phyloP scores from a whole-genome alignment of 2,113 vertebrate species.

The Callaeas wilsoni region DNA sequence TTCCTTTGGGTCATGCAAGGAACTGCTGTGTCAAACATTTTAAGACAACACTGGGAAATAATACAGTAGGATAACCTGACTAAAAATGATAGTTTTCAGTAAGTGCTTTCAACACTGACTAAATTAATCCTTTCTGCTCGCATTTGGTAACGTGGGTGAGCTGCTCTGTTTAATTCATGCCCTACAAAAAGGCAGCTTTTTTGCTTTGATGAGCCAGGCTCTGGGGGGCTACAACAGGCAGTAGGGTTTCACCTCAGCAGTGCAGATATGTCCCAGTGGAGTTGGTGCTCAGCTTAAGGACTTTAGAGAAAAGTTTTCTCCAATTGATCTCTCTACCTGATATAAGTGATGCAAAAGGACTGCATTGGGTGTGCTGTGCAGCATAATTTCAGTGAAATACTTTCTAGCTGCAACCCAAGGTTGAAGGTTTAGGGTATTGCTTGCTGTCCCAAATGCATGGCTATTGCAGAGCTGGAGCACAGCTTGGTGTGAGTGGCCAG shows the following conservation, averaged over 20 bases:
- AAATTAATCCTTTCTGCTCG: slow-evolving; percentile 56
- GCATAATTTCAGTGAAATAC: not conserved
- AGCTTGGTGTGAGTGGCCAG: not conserved
- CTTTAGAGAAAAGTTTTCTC: accelerated
- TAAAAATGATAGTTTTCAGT: slow-evolving; percentile 52
- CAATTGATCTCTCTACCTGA: not conserved
- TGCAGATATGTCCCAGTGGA: not conserved
- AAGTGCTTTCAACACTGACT: slow-evolving; percentile 33
- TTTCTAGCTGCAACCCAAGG: not conserved
- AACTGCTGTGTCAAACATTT: slow-evolving; percentile 28
- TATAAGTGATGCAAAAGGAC: not conserved
- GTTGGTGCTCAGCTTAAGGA: not conserved
- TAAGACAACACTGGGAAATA: slow-evolving; percentile 43
- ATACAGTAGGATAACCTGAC: slow-evolving; percentile 17
- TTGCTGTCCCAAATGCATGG: accelerated
- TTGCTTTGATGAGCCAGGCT: not conserved
- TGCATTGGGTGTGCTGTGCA: not conserved
- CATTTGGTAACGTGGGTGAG: slow-evolving; percentile 5
- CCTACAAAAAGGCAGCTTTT: not conserved
- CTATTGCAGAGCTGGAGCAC: not conserved
- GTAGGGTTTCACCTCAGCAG: not conserved
- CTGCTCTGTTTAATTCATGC: not conserved
- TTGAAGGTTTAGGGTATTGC: not conserved
- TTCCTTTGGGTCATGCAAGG: not conserved
- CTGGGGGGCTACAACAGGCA: not conserved